Evolutionary conservation across 2,113 vertebrate genomes (phyloP).

Genomic region (Amphiprion ocellaris): DNA sequence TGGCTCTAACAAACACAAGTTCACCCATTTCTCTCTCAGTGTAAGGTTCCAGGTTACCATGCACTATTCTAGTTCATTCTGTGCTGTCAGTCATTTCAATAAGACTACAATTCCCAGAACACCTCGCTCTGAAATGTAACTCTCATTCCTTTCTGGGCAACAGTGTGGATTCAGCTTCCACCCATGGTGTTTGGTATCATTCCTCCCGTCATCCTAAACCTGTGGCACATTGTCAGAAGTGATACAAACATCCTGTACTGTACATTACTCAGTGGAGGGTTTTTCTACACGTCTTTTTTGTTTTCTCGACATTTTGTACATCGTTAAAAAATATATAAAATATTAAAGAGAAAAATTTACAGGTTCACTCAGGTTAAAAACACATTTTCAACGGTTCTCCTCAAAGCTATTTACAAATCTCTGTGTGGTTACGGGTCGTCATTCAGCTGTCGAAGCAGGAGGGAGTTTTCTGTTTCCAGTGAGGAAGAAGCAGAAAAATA

Average conservation of each 20-base stretch:
- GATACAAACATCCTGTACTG: constrained; percentile 51
- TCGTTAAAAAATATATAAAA: constrained; percentile 80
- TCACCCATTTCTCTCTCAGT: neutral
- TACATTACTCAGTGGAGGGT: constrained; percentile 41
- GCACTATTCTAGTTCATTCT: constrained; percentile 11
- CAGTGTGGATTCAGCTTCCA: neutral
- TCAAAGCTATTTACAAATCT: constrained; percentile 78
- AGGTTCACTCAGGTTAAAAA: constrained; percentile 78
- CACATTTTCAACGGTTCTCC: constrained; percentile 51
- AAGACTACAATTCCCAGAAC: neutral
- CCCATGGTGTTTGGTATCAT: neutral
- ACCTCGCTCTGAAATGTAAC: constrained; percentile 15
- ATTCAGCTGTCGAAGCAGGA: constrained; percentile 62
- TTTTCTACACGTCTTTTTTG: constrained; percentile 15
- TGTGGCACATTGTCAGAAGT: constrained; percentile 52
- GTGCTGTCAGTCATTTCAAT: constrained; percentile 15
- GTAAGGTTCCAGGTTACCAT: constrained; percentile 9
- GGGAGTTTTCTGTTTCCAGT: neutral
- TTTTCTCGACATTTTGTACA: constrained; percentile 52
- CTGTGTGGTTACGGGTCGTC: constrained; percentile 37
- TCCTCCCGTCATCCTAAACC: constrained; percentile 18
- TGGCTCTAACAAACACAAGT: constrained; percentile 2
- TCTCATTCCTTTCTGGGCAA: neutral
- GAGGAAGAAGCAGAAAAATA: neutral
- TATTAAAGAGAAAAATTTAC: constrained; percentile 74